Evolutionary conservation across 2,797 vertebrate species (phyloP).

Genomic region (Pagetopsis macropterus): DNA sequence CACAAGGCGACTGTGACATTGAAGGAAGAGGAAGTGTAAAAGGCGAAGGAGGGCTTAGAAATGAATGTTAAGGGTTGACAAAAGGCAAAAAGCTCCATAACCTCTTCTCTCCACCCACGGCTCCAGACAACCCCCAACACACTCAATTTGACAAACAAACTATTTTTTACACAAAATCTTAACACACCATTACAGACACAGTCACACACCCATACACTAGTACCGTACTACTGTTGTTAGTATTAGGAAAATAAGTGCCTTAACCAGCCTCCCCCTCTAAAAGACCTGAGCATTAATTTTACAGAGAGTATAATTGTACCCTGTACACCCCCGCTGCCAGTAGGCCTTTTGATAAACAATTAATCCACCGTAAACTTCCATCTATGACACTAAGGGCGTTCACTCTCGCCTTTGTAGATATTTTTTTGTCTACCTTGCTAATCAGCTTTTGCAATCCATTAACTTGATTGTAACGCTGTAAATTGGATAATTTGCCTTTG

Average conservation of each 20-base stretch:
- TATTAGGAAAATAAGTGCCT: slow-evolving; percentile 34
- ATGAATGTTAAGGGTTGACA: slow-evolving; percentile 73
- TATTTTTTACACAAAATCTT: slow-evolving; percentile 41
- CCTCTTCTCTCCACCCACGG: slow-evolving; percentile 78
- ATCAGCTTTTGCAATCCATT: slow-evolving; percentile 75
- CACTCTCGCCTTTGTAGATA: slow-evolving; percentile 47
- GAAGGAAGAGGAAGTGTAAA: slow-evolving; percentile 65
- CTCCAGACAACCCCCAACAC: slow-evolving; percentile 60
- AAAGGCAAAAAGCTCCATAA: slow-evolving; percentile 80
- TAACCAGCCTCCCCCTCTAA: slow-evolving; percentile 5
- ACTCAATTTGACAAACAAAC: slow-evolving; percentile 53
- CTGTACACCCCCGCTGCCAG: slow-evolving; percentile 50
- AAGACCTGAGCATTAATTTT: slow-evolving; percentile 53
- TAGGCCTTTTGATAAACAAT: slow-evolving; percentile 68
- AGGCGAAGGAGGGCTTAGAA: slow-evolving; percentile 68
- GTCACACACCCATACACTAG: slow-evolving; percentile 22
- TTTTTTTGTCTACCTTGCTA: slow-evolving; percentile 68
- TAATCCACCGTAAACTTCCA: slow-evolving; percentile 70
- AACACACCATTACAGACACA: slow-evolving; percentile 45
- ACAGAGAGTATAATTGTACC: slow-evolving; percentile 71
- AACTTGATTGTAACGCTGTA: slow-evolving; percentile 72
- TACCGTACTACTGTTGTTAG: slow-evolving; percentile 20
- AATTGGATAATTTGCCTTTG: slow-evolving; percentile 64
- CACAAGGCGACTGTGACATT: slow-evolving; percentile 64
- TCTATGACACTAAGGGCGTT: slow-evolving; percentile 59